These are phyloP conservation scores for Neelides sp. DNA, from an alignment of 1,140 invertebrate genomes.

Conservation along the genomic window DNA sequence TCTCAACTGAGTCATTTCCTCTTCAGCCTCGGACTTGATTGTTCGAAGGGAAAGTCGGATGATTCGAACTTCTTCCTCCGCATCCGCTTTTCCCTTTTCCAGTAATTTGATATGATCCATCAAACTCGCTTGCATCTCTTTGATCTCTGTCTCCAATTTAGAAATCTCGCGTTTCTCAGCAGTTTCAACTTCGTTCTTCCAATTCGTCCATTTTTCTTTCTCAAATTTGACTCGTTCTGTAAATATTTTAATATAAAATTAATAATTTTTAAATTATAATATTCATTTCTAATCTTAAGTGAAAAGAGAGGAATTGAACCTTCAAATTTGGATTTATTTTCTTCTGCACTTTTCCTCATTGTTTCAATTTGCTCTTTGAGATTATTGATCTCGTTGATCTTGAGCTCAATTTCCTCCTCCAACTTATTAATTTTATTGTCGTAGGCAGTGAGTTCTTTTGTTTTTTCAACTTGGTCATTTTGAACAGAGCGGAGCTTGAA, in stretches of 20 bases:
- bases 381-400: background rate
- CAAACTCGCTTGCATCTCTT: slow-evolving; percentile 20
- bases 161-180: slow-evolving; percentile 23
- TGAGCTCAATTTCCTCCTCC: background rate
- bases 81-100: slow-evolving; percentile 25
- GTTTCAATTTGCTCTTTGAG: slow-evolving; percentile 9
- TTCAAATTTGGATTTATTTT: slow-evolving; percentile 2
- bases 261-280: background rate
- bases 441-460: background rate
- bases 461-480: slow-evolving; percentile 1
- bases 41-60: slow-evolving; percentile 15
- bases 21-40: slow-evolving; percentile 17
- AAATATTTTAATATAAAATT: background rate
- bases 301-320: background rate
- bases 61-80: slow-evolving; percentile 22
- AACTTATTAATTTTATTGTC: background rate
- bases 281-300: background rate
- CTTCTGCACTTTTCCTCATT: slow-evolving; percentile 1
- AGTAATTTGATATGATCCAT: slow-evolving; percentile 20
- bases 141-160: slow-evolving; percentile 21
- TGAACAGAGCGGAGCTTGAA: too few relatives aligned
- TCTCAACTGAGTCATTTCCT: slow-evolving; percentile 10
- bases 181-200: slow-evolving; percentile 23
- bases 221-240: slow-evolving; percentile 19
- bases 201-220: slow-evolving; percentile 28